Percentiles rank a stretch among this genome's conserved stretches.
Conservation (phyloP, 2,113 vertebrate species). For the Grammomys surdaster region DNA sequence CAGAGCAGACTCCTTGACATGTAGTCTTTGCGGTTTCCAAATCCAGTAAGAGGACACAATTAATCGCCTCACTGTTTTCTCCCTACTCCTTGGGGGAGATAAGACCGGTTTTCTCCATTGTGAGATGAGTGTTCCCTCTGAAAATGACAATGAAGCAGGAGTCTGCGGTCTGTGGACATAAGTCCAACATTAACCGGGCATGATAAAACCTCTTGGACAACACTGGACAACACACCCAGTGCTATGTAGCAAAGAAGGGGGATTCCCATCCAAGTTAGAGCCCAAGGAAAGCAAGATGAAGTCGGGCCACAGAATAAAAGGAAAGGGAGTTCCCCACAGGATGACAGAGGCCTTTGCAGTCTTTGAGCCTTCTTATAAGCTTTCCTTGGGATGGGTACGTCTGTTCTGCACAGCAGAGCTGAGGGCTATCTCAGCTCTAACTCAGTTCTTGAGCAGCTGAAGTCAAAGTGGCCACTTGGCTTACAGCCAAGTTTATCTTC, state of each 20-base stretch:
- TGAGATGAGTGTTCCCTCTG: background rate
- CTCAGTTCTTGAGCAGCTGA: background rate
- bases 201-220: background rate
- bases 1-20: background rate
- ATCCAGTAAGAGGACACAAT: background rate
- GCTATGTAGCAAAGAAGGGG: background rate
- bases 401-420: background rate
- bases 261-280: background rate
- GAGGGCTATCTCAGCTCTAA: background rate
- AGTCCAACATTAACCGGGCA: background rate
- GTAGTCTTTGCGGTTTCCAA: background rate
- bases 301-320: background rate
- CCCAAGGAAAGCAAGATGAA: background rate
- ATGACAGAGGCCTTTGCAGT: background rate
- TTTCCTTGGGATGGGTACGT: background rate
- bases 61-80: background rate
- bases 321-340: background rate
- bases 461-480: conserved; percentile 1
- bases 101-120: background rate
- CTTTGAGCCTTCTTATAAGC: background rate
- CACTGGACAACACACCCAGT: too few species aligned
- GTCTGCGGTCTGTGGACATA: accelerated
- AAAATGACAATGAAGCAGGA: background rate
- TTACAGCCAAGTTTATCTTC: background rate
- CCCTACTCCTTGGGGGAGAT: background rate